Percentiles rank a stretch among this genome's conserved stretches.
These are phyloP conservation scores for Acanthurus tractus DNA, from an alignment of 2,797 vertebrate genomes.

Conservation along the genomic window DNA sequence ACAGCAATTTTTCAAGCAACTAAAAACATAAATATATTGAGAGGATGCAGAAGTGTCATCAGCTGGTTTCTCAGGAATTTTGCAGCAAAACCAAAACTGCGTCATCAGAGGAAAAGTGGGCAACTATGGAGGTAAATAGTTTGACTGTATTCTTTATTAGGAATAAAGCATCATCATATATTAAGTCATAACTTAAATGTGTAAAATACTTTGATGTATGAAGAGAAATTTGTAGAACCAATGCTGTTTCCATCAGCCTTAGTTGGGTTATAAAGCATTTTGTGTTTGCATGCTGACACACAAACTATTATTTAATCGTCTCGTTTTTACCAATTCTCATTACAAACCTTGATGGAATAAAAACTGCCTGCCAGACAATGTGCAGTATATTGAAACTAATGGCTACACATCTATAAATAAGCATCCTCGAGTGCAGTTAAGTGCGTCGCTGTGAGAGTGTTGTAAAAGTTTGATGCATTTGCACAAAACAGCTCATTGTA, in stretches of 20 bases:
- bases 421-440: background rate
- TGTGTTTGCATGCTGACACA: too few relatives aligned
- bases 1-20: background rate
- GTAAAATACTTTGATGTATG: too few relatives aligned
- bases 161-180: background rate
- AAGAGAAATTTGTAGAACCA: too few relatives aligned
- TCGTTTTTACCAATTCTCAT: background rate
- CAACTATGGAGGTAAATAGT: too few relatives aligned
- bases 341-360: background rate
- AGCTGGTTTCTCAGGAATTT: background rate
- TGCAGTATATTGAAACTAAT: background rate
- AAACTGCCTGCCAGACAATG: background rate
- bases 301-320: background rate
- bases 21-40: background rate
- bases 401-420: background rate
- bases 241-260: too few relatives aligned
- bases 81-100: background rate
- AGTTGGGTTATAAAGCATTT: too few relatives aligned
- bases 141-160: background rate
- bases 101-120: background rate
- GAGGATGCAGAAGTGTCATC: background rate
- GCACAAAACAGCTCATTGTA: background rate
- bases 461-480: conserved; percentile 1
- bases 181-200: background rate
- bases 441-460: background rate